phyloP scores from a whole-genome alignment of 2,888 invertebrate genomes.

The Orthosia gracilis region DNA sequence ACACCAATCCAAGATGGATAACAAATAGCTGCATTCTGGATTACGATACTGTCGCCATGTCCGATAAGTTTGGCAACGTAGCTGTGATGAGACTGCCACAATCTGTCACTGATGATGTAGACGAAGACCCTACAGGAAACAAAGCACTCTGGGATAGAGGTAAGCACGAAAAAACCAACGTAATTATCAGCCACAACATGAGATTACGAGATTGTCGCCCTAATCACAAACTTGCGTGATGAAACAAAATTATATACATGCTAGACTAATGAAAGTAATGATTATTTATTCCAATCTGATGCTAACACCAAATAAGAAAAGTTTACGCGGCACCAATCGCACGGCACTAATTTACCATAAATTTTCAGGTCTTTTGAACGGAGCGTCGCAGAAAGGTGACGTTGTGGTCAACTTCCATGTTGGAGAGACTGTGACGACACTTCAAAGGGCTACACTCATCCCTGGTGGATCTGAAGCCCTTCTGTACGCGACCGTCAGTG shows the following conservation, averaged over 20 bases:
- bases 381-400: constrained; percentile 99
- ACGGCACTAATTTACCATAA: constrained; percentile 16
- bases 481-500: constrained; percentile 98
- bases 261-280: constrained; percentile 90
- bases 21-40: constrained; percentile 98
- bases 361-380: constrained; percentile 95
- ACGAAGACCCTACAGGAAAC: constrained; percentile 99
- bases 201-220: neutral
- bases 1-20: constrained; percentile 98
- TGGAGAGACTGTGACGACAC: constrained; percentile 98
- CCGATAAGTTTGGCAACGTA: constrained; percentile 99
- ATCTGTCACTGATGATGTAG: constrained; percentile 98
- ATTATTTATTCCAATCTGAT: constrained; percentile 82
- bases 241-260: constrained; percentile 89
- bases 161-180: constrained; percentile 60
- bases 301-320: constrained; percentile 2
- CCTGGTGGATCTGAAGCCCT: constrained; percentile 99
- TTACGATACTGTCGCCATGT: constrained; percentile 98
- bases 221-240: constrained; percentile 73
- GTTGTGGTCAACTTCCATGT: constrained; percentile 98
- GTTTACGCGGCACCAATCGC: neutral
- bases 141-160: constrained; percentile 98
- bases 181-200: neutral
- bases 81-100: constrained; percentile 97
- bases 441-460: constrained; percentile 98